Evolutionary conservation across 2,113 vertebrate species (phyloP).

Genomic region (Halichoerus grypus): DNA sequence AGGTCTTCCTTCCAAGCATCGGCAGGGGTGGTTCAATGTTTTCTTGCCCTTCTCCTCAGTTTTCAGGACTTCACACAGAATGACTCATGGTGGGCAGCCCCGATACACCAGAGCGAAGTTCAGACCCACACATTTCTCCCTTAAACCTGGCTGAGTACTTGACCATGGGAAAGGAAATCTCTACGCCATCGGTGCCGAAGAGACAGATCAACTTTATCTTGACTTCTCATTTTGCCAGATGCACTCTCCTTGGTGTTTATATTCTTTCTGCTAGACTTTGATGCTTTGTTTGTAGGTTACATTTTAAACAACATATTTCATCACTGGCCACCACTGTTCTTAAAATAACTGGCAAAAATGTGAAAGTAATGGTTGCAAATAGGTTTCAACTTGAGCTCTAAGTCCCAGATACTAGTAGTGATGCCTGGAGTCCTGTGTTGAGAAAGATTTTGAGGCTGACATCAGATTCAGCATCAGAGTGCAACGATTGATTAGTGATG

Average conservation of each 20-base stretch:
- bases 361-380: neutral
- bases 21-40: neutral
- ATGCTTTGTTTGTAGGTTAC: neutral
- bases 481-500: neutral
- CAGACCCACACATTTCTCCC: neutral
- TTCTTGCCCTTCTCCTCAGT: neutral
- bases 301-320: neutral
- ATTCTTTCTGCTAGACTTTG: neutral
- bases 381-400: neutral
- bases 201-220: neutral
- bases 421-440: neutral
- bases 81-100: neutral
- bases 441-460: neutral
- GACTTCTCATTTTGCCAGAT: neutral
- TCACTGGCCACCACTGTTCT: neutral
- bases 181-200: fast-evolving
- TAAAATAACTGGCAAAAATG: neutral
- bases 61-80: neutral
- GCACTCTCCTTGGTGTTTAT: neutral
- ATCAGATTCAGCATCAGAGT: neutral
- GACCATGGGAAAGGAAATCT: neutral
- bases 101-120: neutral
- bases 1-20: neutral
- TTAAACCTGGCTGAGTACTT: neutral
- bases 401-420: neutral